These are phyloP conservation scores for Xanthia togata DNA, from an alignment of 2,888 invertebrate species.

Conservation along the genomic window DNA sequence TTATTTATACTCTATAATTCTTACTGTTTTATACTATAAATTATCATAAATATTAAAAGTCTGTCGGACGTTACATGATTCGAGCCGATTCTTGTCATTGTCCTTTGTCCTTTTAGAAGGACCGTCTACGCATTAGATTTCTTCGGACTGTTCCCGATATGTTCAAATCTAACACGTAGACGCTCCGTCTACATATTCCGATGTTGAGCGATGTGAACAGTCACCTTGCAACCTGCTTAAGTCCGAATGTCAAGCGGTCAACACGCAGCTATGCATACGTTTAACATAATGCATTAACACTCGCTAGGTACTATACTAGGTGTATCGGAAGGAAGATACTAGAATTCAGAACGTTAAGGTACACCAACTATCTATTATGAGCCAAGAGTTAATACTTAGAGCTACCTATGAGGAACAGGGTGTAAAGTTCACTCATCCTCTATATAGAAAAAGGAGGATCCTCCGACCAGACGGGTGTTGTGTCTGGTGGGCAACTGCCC, in stretches of 20 bases:
- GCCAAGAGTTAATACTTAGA: neutral
- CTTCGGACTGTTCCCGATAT: neutral
- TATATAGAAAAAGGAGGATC: too few relatives aligned
- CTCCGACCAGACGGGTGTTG: too few relatives aligned
- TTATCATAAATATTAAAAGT: too few relatives aligned
- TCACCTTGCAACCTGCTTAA: conserved; percentile 58
- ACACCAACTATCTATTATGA: conserved; percentile 1
- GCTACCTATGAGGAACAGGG: too few relatives aligned
- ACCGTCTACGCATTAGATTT: too few relatives aligned
- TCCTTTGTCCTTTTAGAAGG: neutral
- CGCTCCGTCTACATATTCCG: conserved; percentile 51
- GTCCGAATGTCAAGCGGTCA: conserved; percentile 62
- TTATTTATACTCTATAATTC: too few relatives aligned
- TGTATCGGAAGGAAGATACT: conserved; percentile 58
- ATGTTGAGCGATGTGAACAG: conserved; percentile 46
- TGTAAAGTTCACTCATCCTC: too few relatives aligned
- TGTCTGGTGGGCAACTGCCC: too few relatives aligned
- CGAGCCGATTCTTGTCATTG: too few relatives aligned
- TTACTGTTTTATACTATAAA: too few relatives aligned
- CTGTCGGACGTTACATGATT: too few relatives aligned
- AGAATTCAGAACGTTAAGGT: conserved; percentile 15
- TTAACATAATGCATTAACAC: conserved; percentile 56
- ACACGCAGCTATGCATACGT: conserved; percentile 50
- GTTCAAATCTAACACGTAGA: conserved; percentile 23
- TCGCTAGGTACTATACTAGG: conserved; percentile 5